phyloP scores from a whole-genome alignment of 1,140 invertebrate genomes.

The Drosophila bocki region DNA sequence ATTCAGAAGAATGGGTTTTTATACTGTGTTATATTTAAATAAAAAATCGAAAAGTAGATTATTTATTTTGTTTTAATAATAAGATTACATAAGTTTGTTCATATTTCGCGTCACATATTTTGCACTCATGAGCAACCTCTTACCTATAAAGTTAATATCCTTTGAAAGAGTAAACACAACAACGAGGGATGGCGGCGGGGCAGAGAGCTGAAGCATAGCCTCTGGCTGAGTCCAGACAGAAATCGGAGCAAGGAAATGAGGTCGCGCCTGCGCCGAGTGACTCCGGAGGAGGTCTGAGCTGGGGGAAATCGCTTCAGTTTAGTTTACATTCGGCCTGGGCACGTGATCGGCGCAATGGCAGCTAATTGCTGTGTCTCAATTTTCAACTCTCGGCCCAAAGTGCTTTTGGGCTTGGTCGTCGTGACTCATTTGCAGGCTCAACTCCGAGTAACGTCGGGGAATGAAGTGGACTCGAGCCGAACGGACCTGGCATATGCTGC shows the following conservation, averaged over 20 bases:
- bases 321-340: constrained; percentile 13
- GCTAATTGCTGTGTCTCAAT: constrained; percentile 72
- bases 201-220: constrained; percentile 8
- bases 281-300: constrained; percentile 1
- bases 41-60: no score
- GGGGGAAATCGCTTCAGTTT: constrained; percentile 21
- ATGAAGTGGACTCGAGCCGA: constrained; percentile 20
- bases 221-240: constrained; percentile 22
- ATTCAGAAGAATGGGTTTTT: no score
- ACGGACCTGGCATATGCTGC: constrained; percentile 55
- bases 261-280: constrained; percentile 61
- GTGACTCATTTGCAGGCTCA: constrained; percentile 60
- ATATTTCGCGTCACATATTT: no score
- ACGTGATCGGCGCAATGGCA: constrained; percentile 55
- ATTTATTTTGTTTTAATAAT: no score
- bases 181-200: background rate
- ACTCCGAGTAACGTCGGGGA: background rate
- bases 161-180: constrained; percentile 3
- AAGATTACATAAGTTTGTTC: no score
- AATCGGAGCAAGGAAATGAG: constrained; percentile 51
- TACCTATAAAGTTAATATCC: background rate
- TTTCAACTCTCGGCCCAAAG: constrained; percentile 46
- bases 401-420: constrained; percentile 48
- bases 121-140: no score
- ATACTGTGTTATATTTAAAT: no score